These are phyloP conservation scores for Camelus bactrianus DNA, from an alignment of 2,113 vertebrate genomes.

Conservation along the genomic window DNA sequence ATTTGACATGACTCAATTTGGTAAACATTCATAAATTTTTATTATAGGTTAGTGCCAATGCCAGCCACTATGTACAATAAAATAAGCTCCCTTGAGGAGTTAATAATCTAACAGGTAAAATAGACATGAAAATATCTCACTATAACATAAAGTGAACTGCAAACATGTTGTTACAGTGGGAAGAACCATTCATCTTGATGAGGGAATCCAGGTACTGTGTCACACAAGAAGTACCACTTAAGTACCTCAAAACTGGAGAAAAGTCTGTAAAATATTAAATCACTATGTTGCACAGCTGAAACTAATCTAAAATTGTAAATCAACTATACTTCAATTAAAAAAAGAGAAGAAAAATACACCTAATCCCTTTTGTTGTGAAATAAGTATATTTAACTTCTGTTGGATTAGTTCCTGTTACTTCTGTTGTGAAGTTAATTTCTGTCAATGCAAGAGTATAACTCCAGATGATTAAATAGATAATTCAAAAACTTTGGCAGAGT, in stretches of 20 bases:
- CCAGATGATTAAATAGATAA: not conserved
- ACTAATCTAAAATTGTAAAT: too few species aligned
- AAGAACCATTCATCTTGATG: not conserved
- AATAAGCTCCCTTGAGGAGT: not conserved
- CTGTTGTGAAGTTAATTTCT: not conserved
- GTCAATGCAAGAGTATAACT: not conserved
- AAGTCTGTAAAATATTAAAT: too few species aligned
- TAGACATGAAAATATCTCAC: not conserved
- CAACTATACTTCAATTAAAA: too few species aligned
- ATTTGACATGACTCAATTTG: conserved; percentile 1
- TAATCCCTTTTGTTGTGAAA: not conserved
- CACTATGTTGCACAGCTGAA: too few species aligned
- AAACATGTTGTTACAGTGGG: not conserved
- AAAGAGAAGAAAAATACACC: not conserved
- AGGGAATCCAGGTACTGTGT: not conserved
- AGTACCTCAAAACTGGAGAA: not conserved
- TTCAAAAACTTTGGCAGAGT: not conserved
- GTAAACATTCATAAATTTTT: conserved; percentile 37
- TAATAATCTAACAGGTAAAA: not conserved
- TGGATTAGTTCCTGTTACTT: not conserved
- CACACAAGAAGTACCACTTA: not conserved
- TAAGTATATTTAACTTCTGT: not conserved
- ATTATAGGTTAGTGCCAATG: not conserved
- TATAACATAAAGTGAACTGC: not conserved
- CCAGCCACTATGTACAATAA: not conserved